These are phyloP conservation scores for Papilio machaon DNA, from an alignment of 1,140 invertebrate genomes.

Conservation along the genomic window DNA sequence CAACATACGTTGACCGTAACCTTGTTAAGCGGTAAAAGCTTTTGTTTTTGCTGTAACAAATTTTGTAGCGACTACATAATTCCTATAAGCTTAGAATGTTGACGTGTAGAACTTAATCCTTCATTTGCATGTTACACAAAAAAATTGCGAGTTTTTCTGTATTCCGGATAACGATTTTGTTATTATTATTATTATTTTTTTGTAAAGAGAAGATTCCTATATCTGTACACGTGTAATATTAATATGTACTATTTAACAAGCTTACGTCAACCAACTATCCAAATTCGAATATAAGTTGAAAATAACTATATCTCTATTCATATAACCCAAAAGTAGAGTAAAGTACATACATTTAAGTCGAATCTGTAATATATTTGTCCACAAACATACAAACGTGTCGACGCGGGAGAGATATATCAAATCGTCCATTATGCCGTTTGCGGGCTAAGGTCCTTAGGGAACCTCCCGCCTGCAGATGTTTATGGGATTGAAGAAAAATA, in stretches of 20 bases:
- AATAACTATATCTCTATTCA: not conserved
- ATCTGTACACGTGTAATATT: too few species aligned
- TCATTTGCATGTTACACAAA: conserved; percentile 3
- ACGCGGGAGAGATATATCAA: conserved; percentile 40
- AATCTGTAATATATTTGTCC: conserved; percentile 40
- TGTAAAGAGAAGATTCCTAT: too few species aligned
- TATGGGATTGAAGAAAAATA: conserved; percentile 32
- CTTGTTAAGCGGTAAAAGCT: conserved; percentile 17
- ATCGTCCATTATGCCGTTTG: conserved; percentile 39
- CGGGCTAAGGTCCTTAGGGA: conserved; percentile 31
- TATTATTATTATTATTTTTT: not conserved
- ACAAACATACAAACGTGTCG: conserved; percentile 29
- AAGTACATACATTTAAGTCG: conserved; percentile 18
- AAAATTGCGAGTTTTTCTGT: not conserved
- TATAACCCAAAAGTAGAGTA: not conserved
- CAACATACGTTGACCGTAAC: not conserved
- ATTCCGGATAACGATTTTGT: not conserved
- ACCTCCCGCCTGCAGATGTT: conserved; percentile 37
- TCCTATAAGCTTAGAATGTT: not conserved
- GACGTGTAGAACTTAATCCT: conserved; percentile 24
- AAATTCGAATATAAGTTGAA: not conserved
- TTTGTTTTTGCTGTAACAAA: not conserved
- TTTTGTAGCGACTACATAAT: conserved; percentile 27
- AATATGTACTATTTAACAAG: too few species aligned
- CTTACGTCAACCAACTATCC: too few species aligned